Percentiles rank a stretch among this genome's conserved stretches.
Conservation (phyloP, 1,140 invertebrate genomes). For the Cotesia chilonis region DNA sequence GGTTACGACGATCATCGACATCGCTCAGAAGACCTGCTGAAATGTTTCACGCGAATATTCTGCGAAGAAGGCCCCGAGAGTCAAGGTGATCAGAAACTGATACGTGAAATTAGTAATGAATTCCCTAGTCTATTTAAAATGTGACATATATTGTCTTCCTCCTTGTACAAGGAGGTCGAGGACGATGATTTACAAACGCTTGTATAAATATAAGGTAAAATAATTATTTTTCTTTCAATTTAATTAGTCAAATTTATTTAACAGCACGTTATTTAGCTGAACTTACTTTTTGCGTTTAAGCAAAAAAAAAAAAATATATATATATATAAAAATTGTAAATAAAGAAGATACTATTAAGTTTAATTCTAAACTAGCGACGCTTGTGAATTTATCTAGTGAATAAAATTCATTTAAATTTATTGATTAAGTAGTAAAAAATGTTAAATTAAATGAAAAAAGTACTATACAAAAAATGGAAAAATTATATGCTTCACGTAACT, state of each 20-base stretch:
- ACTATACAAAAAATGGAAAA: constrained; percentile 13
- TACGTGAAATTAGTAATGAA: constrained; percentile 82
- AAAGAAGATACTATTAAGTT: too few species aligned
- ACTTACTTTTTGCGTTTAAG: too few species aligned
- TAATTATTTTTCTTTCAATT: constrained; percentile 1
- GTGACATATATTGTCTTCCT: constrained; percentile 56
- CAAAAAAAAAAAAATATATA: too few species aligned
- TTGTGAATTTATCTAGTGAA: too few species aligned
- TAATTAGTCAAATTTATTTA: neutral
- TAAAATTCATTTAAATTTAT: too few species aligned
- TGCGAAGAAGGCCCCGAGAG: constrained; percentile 80
- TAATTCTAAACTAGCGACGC: too few species aligned
- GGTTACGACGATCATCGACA: constrained; percentile 80
- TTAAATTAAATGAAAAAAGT: constrained; percentile 2
- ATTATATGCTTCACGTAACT: constrained; percentile 18
- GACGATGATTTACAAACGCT: constrained; percentile 60
- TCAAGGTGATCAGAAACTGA: constrained; percentile 76
- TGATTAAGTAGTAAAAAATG: too few species aligned
- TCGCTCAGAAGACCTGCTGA: constrained; percentile 78
- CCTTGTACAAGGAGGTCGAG: constrained; percentile 49
- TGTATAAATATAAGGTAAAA: constrained; percentile 42
- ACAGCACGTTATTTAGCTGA: too few species aligned
- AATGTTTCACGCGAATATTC: constrained; percentile 84
- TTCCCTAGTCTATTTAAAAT: constrained; percentile 84
- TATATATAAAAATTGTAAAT: too few species aligned